Evolutionary conservation across 2,113 vertebrate species (phyloP).

Genomic region (Haliaeetus leucogaster): DNA sequence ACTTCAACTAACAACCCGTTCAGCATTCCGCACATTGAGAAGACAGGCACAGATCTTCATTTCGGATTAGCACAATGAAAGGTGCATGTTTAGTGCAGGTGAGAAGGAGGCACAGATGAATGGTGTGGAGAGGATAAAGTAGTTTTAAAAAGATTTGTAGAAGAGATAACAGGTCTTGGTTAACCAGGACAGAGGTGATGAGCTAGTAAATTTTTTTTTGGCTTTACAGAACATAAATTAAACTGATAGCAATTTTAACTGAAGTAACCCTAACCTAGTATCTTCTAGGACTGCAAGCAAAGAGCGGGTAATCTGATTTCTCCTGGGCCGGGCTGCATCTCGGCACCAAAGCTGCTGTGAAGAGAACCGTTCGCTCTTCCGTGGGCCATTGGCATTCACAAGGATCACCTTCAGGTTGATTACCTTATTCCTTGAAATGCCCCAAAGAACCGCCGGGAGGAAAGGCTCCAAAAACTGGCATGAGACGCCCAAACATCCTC

Average conservation of each 20-base stretch:
- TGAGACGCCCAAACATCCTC: neutral
- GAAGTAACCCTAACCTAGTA: neutral
- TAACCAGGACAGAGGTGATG: neutral
- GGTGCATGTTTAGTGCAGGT: neutral
- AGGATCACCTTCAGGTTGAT: neutral
- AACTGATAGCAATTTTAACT: neutral
- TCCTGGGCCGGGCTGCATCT: neutral
- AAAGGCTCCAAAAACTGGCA: rapidly evolving
- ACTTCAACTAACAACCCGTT: neutral
- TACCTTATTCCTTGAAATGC: neutral
- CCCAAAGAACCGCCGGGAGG: neutral
- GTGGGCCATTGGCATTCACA: rapidly evolving
- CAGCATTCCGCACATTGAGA: neutral
- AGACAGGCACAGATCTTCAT: neutral
- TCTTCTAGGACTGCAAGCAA: neutral
- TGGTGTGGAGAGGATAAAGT: neutral
- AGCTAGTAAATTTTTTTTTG: neutral
- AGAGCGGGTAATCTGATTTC: neutral
- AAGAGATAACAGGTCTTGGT: neutral
- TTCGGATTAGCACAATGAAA: neutral
- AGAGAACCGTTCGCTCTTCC: neutral
- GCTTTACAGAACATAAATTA: neutral
- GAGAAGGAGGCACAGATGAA: neutral
- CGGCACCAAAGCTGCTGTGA: neutral
- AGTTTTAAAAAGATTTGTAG: neutral